Evolutionary conservation across 2,113 vertebrate species (phyloP), one percentile per base, ranked within the genome.

Genomic region (Bettongia penicillata): DNA sequence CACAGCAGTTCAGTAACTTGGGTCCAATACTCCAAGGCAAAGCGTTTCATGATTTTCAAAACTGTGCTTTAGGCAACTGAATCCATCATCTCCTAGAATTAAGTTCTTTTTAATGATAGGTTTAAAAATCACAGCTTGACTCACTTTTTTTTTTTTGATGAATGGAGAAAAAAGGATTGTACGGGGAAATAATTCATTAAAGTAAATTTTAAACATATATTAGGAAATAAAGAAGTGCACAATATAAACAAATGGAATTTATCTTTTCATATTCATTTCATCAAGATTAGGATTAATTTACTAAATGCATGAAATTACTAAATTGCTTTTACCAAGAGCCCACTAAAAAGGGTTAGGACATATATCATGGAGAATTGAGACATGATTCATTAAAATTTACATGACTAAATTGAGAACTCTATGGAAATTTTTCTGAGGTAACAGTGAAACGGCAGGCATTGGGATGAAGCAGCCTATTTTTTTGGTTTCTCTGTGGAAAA

Each of bases 41-140:
- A 28, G 57, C 91, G 95, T 94, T 68, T 96, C 94, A 51, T 91
- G 91, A 90, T 5, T 94, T 92, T 96, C 89, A 89, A 92, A 96
- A 95, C 31, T 89, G 93, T n/a, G 90, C 0, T 84, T 53, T n/a
- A 93, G 51, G 90, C 84, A 96, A 96, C 92, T 91, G 91, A 3
- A 94, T 19, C 43, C 95, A 61, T 92, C 53, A 93, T 68, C n/a
- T 93, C 94, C 95, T 26, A 95, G 43, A 93, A 49, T 91, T 51
- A 91, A 43, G n/a, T 89, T 95, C 92, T 96, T 91, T 91, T 84
- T 95, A 52, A n/a, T 77, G 51, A 53, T 0, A 9, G 23, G 61
- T 91, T 84, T 89, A 95, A 91, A 93, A 93, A 84, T 68, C 90
- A 24, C 77, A 92, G 11, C 22, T 7, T 92, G 26, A 90, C 95